These are phyloP conservation scores for Drosophila quadrilineata DNA, from an alignment of 1,140 invertebrate genomes.

Conservation along the genomic window DNA sequence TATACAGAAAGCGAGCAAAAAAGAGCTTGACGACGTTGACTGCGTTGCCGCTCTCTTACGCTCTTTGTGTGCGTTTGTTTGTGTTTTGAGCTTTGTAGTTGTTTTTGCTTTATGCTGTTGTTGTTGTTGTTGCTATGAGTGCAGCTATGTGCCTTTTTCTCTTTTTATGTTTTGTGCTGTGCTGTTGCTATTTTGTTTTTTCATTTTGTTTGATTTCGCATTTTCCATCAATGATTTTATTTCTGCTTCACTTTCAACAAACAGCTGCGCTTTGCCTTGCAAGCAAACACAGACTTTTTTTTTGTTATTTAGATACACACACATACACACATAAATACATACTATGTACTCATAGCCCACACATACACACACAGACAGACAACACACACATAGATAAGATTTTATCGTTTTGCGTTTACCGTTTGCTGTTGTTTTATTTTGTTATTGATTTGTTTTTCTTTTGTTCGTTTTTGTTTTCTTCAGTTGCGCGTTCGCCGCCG, in stretches of 20 bases:
- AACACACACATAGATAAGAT: slow-evolving; percentile 20
- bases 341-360: neutral
- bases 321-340: neutral
- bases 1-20: slow-evolving; percentile 19
- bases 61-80: slow-evolving; percentile 33
- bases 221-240: slow-evolving; percentile 71
- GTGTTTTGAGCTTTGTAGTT: too few relatives aligned
- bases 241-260: slow-evolving; percentile 73
- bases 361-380: slow-evolving; percentile 2
- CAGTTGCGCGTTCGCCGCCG: slow-evolving; percentile 59
- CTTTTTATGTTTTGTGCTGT: too few relatives aligned
- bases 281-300: slow-evolving; percentile 45
- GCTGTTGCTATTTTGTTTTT: slow-evolving; percentile 16
- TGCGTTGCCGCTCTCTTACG: slow-evolving; percentile 19
- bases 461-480: slow-evolving; percentile 59
- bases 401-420: slow-evolving; percentile 65
- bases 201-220: slow-evolving; percentile 46
- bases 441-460: slow-evolving; percentile 67
- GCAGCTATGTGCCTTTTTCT: slow-evolving; percentile 37
- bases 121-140: slow-evolving; percentile 26
- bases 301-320: slow-evolving; percentile 42
- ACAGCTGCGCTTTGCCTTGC: slow-evolving; percentile 70
- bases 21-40: slow-evolving; percentile 31
- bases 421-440: slow-evolving; percentile 54
- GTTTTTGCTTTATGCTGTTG: slow-evolving; percentile 53